Base-by-base conservation (phyloP, 23 tunicate genomes). In the Halocynthia roretzi region DNA sequence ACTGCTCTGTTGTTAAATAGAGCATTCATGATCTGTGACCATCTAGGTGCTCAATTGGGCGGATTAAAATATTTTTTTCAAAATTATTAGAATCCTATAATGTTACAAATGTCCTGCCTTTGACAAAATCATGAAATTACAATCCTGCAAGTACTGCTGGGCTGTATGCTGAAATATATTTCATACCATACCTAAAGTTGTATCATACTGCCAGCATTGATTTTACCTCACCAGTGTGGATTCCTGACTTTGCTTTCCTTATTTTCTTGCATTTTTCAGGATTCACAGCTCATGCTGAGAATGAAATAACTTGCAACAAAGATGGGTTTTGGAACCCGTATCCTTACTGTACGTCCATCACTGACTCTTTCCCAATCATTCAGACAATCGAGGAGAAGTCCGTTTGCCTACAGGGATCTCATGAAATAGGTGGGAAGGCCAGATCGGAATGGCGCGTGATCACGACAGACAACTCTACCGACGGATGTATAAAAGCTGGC, bases 311-410 rank as follows among this genome's bases (percentile, higher is more conserved):
- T 44, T 84, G 89, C 60, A 23, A 2, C 10, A 50, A 62, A n/a
- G 66, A 40, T 19, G 89, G 89, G 7, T 15, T 71, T n/a, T 84
- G 89, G 89, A 50, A 5, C 11, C 83, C 83, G 15, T 51, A 52
- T 12, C 89, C 89, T 15, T 78, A 48, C 12, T 84, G 89, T 62
- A 50, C 66, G 14, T 77, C 63, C 5, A 64, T 71, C 8, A 14
- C 78, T 2, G 79, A 71, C 18, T 52, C 63, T 8, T 84, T 84
- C 52, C 54, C 79, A 9, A 84, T 84, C 7, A 52, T 84, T n/a
- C 89, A 84, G 71, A 70, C 78, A 62, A 84, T 84, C 9, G 83
- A 71, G 6, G 71, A 71, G 50, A 55, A 69, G 17, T 60, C 82
- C 7, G 61, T 53, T 49, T 84, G 89, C 50, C 53, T 84, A 62